Evolutionary conservation across 2,113 vertebrate genomes (phyloP).

Genomic region (Oreocharis arfaki): DNA sequence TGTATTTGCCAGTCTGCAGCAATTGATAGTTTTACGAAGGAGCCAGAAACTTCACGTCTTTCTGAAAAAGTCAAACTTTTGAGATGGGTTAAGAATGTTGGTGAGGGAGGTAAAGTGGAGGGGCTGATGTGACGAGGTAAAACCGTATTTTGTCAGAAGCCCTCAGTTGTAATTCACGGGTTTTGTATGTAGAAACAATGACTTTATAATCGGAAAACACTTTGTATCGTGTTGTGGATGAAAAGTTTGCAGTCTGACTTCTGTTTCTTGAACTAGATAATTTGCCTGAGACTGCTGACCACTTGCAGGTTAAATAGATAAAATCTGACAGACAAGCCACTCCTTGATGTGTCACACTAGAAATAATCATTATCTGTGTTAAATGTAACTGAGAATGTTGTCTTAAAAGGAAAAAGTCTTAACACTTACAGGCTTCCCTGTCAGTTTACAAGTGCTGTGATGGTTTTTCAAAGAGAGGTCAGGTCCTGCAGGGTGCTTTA

Average conservation of each 20-base stretch:
- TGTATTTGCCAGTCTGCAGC: neutral
- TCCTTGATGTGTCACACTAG: neutral
- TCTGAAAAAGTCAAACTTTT: neutral
- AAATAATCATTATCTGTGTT: neutral
- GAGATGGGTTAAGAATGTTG: neutral
- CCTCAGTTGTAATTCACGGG: neutral
- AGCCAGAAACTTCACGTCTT: neutral
- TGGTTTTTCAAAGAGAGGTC: neutral
- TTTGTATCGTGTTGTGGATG: neutral
- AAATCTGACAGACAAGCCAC: neutral
- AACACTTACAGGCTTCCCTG: neutral
- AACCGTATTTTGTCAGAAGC: neutral
- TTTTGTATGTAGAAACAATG: neutral
- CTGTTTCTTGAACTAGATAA: neutral
- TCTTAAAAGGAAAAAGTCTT: neutral
- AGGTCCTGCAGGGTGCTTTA: neutral
- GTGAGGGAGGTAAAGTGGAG: neutral
- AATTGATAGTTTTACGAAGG: neutral
- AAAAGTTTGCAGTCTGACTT: neutral
- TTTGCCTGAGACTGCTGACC: neutral
- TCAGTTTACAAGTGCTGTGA: neutral
- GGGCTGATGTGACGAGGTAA: neutral
- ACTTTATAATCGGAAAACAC: neutral
- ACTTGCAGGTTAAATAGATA: neutral
- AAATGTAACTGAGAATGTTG: neutral